Evolutionary conservation across 2,888 invertebrate species (phyloP).

Genomic region (Mellilla xanthometata): DNA sequence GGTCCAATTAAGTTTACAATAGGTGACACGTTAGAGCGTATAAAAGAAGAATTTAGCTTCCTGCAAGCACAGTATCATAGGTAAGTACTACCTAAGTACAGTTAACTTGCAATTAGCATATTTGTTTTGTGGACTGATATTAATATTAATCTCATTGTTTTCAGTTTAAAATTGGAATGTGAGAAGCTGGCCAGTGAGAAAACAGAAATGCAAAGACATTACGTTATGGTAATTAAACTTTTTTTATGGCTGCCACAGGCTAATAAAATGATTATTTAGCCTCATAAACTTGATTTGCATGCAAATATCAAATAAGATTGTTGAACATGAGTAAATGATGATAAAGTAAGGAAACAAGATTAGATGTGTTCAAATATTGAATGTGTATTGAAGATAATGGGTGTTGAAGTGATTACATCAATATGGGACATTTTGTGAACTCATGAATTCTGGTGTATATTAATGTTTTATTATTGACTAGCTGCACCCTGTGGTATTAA

Average conservation of each 20-base stretch:
- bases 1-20: slow-evolving; percentile 97
- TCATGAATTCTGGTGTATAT: too few relatives aligned
- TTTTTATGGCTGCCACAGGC: slow-evolving; percentile 29
- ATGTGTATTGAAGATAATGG: slow-evolving; percentile 36
- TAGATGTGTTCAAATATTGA: slow-evolving; percentile 38
- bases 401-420: slow-evolving; percentile 23
- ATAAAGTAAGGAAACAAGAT: slow-evolving; percentile 37
- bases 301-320: slow-evolving; percentile 36
- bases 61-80: slow-evolving; percentile 97
- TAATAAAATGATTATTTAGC: slow-evolving; percentile 30
- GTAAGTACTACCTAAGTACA: slow-evolving; percentile 82
- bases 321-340: slow-evolving; percentile 35
- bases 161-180: slow-evolving; percentile 97
- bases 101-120: slow-evolving; percentile 1
- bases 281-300: slow-evolving; percentile 38
- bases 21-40: slow-evolving; percentile 95
- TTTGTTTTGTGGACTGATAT: slow-evolving; percentile 5
- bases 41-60: slow-evolving; percentile 98
- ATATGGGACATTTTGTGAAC: slow-evolving; percentile 11
- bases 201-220: slow-evolving; percentile 99
- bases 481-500: too few relatives aligned
- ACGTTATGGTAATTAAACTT: slow-evolving; percentile 93
- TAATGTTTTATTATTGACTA: too few relatives aligned
- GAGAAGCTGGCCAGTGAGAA: slow-evolving; percentile 98
- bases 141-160: slow-evolving; percentile 38